Evolutionary conservation across 1,140 invertebrate species (phyloP).

Genomic region (Probaryconus sp.): DNA sequence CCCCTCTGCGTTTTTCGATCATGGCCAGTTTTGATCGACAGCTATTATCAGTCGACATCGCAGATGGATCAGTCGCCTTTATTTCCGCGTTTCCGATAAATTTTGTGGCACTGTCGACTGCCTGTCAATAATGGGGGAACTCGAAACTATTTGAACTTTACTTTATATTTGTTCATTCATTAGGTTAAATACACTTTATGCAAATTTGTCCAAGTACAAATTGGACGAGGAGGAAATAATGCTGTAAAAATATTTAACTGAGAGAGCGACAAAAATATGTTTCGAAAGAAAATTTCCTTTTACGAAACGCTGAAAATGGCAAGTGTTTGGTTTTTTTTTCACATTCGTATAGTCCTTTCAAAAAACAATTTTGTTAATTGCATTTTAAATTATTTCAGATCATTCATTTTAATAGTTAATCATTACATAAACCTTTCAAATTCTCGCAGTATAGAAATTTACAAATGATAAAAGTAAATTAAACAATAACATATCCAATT

Average conservation of each 20-base stretch:
- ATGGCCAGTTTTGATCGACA: constrained; percentile 10
- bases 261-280: not conserved
- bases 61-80: not conserved
- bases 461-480: too few species aligned
- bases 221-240: not conserved
- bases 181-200: constrained; percentile 21
- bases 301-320: too few species aligned
- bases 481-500: too few species aligned
- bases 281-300: too few species aligned
- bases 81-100: constrained; percentile 9
- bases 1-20: not conserved
- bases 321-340: too few species aligned
- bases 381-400: constrained; percentile 3
- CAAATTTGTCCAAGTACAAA: constrained; percentile 11
- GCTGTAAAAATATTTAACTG: constrained; percentile 14
- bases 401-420: too few species aligned
- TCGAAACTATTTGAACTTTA: not conserved
- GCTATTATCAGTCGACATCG: constrained; percentile 1
- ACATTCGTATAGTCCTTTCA: too few species aligned
- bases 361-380: constrained; percentile 11
- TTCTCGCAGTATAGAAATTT: too few species aligned
- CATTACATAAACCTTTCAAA: too few species aligned
- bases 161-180: constrained; percentile 5
- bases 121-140: not conserved
- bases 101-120: constrained; percentile 1